These are phyloP conservation scores for Cheilosia urbana DNA, from an alignment of 2,888 invertebrate genomes.

Conservation along the genomic window DNA sequence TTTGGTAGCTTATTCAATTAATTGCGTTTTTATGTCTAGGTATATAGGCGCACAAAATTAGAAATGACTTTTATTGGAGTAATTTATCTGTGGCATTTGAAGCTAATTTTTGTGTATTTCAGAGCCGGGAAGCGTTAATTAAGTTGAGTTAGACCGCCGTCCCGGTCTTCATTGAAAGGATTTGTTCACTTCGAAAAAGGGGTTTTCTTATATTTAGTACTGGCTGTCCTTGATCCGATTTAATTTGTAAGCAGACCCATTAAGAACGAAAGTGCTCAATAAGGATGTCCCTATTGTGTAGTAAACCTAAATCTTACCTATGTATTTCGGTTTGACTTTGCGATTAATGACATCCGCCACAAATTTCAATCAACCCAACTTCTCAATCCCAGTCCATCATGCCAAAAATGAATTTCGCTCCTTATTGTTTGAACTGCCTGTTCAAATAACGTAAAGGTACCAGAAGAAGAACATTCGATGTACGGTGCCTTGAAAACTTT, in stretches of 20 bases:
- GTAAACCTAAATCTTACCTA: too few species aligned
- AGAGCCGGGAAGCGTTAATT: slow-evolving; percentile 23
- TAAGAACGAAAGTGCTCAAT: too few species aligned
- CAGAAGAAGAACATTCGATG: not conserved
- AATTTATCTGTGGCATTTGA: slow-evolving; percentile 17
- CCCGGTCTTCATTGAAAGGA: slow-evolving; percentile 1
- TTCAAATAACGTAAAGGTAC: not conserved
- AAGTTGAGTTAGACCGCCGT: not conserved
- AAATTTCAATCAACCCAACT: too few species aligned
- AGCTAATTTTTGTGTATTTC: slow-evolving; percentile 17
- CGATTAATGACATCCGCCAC: too few species aligned
- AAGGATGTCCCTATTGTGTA: too few species aligned
- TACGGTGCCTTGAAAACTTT: slow-evolving; percentile 13
- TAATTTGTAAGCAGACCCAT: too few species aligned
- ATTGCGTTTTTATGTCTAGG: slow-evolving; percentile 6
- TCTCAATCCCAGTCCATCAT: too few species aligned
- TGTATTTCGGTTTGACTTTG: too few species aligned
- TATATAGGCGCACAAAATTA: slow-evolving; percentile 29
- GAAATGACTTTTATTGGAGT: slow-evolving; percentile 24
- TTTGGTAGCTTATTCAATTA: slow-evolving; percentile 49
- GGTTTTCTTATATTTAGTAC: too few species aligned
- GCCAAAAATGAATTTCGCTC: too few species aligned
- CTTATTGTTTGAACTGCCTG: not conserved
- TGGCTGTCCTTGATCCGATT: too few species aligned
- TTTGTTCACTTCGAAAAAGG: not conserved